Evolutionary conservation across 2,888 invertebrate species (phyloP), one percentile per base, ranked within the genome.

Genomic region (Junonia oenone): DNA sequence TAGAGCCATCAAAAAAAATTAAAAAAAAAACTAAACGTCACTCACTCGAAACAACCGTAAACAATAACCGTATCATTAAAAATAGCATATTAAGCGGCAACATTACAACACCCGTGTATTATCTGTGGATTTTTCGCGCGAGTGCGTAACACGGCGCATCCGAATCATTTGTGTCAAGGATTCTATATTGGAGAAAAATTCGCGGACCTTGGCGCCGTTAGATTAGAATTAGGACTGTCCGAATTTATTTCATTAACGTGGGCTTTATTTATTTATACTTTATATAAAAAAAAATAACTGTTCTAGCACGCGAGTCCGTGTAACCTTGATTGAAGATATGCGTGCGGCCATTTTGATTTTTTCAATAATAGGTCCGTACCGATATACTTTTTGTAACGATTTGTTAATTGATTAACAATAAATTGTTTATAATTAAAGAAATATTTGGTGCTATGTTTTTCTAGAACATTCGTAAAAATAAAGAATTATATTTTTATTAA

Each of bases 161-260:
- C 63, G 64, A 65, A 59, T 62, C 54, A 81, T 73, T 75, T 84
- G 75, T 86, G 87, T 86, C 86, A 86, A 86, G 86, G 86, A 79
- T 71, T 80, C 66, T 68, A 73, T 68, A 67, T 82, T 83, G 76
- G 77, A 79, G 83, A 86, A 86, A 86, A 86, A 87, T 81, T 85
- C 66, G 83, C 83, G 65, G 68, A 82, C 86, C 86, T 86, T 85
- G 85, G 62, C 74, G 71, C 68, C 58, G 68, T 71, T 72, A 78
- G 78, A 81, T 83, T 79, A 82, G 81, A 84, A 79, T 77, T 85
- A 85, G 84, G 81, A 78, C 76, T 76, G 81, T 72, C 79, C 75
- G 80, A 73, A 76, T 81, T 82, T 78, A 77, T 77, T 63, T 68
- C 66, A 65, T 66, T 65, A 11, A 67, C 65, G 68, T 68, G 65